These are phyloP conservation scores for Ianthella basta DNA, from an alignment of 37 sponge, comb jelly and placozoan genomes.

Conservation along the genomic window DNA sequence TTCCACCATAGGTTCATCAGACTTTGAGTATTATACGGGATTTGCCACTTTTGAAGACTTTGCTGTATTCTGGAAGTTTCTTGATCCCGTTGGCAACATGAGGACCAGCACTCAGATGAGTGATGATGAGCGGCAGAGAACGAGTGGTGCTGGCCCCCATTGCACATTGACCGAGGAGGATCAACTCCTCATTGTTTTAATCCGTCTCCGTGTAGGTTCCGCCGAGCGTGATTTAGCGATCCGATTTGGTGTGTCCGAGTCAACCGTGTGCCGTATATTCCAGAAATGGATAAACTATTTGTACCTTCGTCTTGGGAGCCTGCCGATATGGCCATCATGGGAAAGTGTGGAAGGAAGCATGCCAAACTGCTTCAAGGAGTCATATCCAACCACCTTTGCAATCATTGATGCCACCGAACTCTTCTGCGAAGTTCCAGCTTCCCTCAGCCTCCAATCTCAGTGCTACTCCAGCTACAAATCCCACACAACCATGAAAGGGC, in stretches of 20 bases:
- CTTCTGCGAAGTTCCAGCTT: background rate
- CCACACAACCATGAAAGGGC: conserved; percentile 6
- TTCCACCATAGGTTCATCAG: background rate
- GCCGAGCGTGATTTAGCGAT: conserved; percentile 24
- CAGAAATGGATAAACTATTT: conserved; percentile 31
- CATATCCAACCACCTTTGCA: conserved; percentile 35
- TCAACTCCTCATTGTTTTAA: conserved; percentile 35
- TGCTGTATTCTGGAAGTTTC: too few relatives aligned
- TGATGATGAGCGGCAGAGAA: too few relatives aligned
- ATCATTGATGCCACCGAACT: conserved; percentile 37
- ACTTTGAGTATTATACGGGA: too few relatives aligned
- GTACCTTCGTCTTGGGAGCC: conserved; percentile 15
- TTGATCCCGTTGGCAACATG: too few relatives aligned
- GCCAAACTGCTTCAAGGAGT: conserved; percentile 28
- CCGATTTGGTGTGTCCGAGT: conserved; percentile 34
- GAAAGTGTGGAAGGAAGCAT: conserved; percentile 20
- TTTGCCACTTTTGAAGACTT: too few relatives aligned
- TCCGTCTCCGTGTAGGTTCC: conserved; percentile 31
- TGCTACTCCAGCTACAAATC: background rate
- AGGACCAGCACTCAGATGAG: too few relatives aligned
- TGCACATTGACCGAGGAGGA: conserved; percentile 21
- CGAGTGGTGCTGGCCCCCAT: too few relatives aligned
- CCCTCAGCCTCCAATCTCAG: background rate
- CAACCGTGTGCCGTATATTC: conserved; percentile 24
- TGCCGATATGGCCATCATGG: conserved; percentile 29